Conservation (phyloP, 2,888 invertebrate species). For the Drosophila pseudotalamancana region DNA sequence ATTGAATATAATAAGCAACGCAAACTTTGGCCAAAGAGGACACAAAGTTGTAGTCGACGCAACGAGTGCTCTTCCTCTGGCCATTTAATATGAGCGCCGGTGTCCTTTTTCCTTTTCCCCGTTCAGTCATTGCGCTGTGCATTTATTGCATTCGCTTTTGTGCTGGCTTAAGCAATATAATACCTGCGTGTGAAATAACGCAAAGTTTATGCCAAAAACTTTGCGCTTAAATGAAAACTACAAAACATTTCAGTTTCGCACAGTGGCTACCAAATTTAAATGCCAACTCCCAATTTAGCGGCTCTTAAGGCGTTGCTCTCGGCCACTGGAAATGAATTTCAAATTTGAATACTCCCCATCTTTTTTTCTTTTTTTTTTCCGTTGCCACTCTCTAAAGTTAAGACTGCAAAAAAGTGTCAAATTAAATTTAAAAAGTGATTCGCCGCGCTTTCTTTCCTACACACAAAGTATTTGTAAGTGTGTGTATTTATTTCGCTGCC, state of each 20-base stretch:
- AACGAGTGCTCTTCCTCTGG: constrained; percentile 36
- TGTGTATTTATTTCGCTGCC: constrained; percentile 36
- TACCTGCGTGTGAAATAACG: constrained; percentile 77
- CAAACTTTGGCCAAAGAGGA: constrained; percentile 66
- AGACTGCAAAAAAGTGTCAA: constrained; percentile 74
- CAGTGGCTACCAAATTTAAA: constrained; percentile 60
- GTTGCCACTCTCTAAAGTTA: constrained; percentile 53
- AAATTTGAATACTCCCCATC: constrained; percentile 39
- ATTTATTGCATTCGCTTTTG: constrained; percentile 67
- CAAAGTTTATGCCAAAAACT: constrained; percentile 74
- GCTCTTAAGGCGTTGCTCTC: constrained; percentile 30
- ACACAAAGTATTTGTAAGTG: constrained; percentile 4
- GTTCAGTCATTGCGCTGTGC: neutral
- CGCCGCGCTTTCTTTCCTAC: constrained; percentile 54
- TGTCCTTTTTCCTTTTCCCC: neutral
- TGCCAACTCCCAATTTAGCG: constrained; percentile 43
- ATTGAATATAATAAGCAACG: constrained; percentile 75
- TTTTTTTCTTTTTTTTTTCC: constrained; percentile 24
- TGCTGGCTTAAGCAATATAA: constrained; percentile 68
- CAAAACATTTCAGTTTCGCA: constrained; percentile 70
- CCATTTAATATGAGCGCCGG: constrained; percentile 66
- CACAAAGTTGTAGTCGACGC: constrained; percentile 61
- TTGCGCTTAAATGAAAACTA: constrained; percentile 75
- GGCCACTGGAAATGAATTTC: constrained; percentile 64
- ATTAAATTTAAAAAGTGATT: constrained; percentile 79